Conservation (phyloP, 1,140 invertebrate species). For the Anthonomus grandis region DNA sequence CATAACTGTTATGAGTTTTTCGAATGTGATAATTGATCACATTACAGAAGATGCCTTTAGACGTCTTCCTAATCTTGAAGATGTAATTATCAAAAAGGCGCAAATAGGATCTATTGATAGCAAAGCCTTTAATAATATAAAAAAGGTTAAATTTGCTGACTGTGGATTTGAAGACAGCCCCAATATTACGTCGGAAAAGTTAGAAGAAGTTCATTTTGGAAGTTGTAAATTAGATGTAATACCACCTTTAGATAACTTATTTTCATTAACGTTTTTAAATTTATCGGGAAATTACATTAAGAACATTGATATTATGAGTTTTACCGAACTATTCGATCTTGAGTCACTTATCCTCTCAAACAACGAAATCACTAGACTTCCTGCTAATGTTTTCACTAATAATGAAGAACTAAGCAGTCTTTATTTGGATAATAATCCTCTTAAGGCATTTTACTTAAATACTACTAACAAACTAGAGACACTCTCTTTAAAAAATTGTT, state of each 20-base stretch:
- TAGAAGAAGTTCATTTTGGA: constrained; percentile 40
- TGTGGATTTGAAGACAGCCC: constrained; percentile 31
- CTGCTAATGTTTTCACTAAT: constrained; percentile 32
- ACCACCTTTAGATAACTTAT: constrained; percentile 31
- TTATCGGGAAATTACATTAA: constrained; percentile 40
- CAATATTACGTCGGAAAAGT: constrained; percentile 32
- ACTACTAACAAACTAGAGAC: constrained; percentile 35
- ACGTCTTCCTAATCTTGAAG: constrained; percentile 25
- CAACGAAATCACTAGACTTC: constrained; percentile 40
- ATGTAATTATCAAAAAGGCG: constrained; percentile 29
- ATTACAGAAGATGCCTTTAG: constrained; percentile 32
- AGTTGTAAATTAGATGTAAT: constrained; percentile 37
- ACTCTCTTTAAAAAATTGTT: constrained; percentile 38
- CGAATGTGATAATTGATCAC: constrained; percentile 28
- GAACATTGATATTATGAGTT: constrained; percentile 33
- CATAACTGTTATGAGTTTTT: constrained; percentile 26
- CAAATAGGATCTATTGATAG: constrained; percentile 31
- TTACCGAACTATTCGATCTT: constrained; percentile 34
- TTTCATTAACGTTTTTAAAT: constrained; percentile 34
- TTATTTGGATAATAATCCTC: constrained; percentile 40
- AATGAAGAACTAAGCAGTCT: constrained; percentile 35
- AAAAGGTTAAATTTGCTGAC: constrained; percentile 28
- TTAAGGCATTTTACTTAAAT: constrained; percentile 32
- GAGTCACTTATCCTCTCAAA: constrained; percentile 38
- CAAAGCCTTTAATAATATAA: constrained; percentile 32